phyloP scores from a whole-genome alignment of 2,797 vertebrate genomes.

The Artibeus jamaicensis region DNA sequence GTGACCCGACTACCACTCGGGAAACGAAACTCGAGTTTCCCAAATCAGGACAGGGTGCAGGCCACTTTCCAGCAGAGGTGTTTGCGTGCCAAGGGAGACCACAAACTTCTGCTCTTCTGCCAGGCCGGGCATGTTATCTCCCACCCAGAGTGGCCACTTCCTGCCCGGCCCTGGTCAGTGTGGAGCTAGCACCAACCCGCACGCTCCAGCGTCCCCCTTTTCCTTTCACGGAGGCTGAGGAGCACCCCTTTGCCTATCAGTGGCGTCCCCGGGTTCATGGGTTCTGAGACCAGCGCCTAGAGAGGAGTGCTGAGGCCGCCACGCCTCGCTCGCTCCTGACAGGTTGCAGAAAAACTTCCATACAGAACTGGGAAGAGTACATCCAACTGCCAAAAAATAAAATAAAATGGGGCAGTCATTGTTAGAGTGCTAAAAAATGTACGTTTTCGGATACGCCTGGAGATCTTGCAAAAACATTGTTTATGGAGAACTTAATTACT shows the following conservation, averaged over 20 bases:
- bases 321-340: neutral
- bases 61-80: neutral
- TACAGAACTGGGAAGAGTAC: neutral
- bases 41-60: neutral
- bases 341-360: constrained; percentile 42
- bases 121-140: neutral
- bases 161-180: neutral
- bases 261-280: neutral
- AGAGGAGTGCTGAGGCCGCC: neutral
- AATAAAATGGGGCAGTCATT: neutral
- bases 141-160: neutral
- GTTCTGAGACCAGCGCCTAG: neutral
- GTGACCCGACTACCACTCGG: neutral
- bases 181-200: neutral
- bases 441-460: constrained; percentile 19
- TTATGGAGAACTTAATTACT: constrained; percentile 58
- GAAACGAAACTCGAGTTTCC: neutral
- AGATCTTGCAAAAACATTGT: constrained; percentile 43
- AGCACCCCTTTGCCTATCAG: neutral
- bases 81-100: neutral
- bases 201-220: too few relatives aligned
- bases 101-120: neutral
- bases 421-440: constrained; percentile 18
- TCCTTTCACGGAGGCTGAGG: neutral
- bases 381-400: neutral